Evolutionary conservation across 2,888 invertebrate species (phyloP).

Genomic region (Synergus itoensis): DNA sequence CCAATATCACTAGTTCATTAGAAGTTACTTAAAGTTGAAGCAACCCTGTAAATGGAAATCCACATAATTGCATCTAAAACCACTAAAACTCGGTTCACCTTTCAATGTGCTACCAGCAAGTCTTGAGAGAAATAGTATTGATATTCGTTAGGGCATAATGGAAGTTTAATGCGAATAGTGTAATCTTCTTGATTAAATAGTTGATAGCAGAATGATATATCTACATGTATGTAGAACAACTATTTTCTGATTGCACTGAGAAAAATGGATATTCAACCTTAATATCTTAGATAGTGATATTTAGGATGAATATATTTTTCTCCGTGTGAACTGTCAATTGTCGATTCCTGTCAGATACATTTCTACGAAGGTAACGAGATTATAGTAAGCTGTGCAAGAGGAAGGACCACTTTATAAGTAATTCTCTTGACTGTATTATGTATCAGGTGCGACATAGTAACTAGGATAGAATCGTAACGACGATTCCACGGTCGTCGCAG

Average conservation of each 20-base stretch:
- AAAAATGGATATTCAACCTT: too few relatives aligned
- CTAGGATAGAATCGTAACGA: conserved; percentile 38
- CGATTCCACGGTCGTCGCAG: conserved; percentile 46
- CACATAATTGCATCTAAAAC: conserved; percentile 21
- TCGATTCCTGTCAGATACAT: neutral
- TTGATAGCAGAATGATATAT: neutral
- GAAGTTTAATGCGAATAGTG: neutral
- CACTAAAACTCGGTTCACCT: conserved; percentile 17
- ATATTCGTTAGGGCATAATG: neutral
- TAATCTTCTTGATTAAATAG: neutral
- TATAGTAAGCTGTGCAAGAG: neutral
- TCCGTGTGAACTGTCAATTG: neutral
- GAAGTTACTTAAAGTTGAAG: conserved; percentile 22
- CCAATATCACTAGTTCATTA: conserved; percentile 29
- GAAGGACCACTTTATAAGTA: conserved; percentile 16
- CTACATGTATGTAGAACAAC: neutral
- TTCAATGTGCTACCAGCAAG: neutral
- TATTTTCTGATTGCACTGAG: neutral
- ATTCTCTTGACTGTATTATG: conserved; percentile 18
- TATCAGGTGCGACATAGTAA: conserved; percentile 31
- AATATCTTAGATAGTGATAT: too few relatives aligned
- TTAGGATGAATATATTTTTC: too few relatives aligned
- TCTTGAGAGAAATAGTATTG: neutral
- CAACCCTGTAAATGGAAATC: conserved; percentile 33
- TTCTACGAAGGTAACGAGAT: neutral